Percentiles rank a stretch among this genome's conserved stretches.
Evolutionary conservation across 2,888 invertebrate species (phyloP).

Genomic region (Pandemis corylana): DNA sequence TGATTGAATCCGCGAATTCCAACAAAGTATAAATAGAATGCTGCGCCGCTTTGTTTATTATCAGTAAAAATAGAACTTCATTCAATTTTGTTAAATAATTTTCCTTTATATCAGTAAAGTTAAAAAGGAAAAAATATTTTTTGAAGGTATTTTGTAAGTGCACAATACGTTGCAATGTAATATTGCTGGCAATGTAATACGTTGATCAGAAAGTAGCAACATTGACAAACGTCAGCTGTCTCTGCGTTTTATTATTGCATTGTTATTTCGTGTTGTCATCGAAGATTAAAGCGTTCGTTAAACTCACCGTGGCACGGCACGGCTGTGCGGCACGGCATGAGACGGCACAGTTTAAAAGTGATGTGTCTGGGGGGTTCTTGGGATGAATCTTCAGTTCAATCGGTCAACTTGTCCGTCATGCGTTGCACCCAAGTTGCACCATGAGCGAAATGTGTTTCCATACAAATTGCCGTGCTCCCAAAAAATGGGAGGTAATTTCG

Average conservation of each 20-base stretch:
- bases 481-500: too few relatives aligned
- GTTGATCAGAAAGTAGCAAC: constrained; percentile 2
- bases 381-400: too few relatives aligned
- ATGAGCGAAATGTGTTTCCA: too few relatives aligned
- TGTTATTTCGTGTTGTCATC: constrained; percentile 7
- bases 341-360: too few relatives aligned
- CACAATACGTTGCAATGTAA: neutral
- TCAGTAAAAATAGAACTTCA: neutral
- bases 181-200: constrained; percentile 6
- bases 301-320: too few relatives aligned
- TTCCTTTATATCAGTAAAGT: neutral
- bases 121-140: neutral
- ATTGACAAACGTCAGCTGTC: constrained; percentile 8
- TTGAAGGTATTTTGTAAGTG: neutral
- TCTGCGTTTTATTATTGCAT: constrained; percentile 29
- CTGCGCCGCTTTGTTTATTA: neutral
- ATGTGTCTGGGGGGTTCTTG: too few relatives aligned
- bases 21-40: neutral
- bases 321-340: too few relatives aligned
- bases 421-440: too few relatives aligned
- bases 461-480: too few relatives aligned
- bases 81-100: neutral
- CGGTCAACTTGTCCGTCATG: too few relatives aligned
- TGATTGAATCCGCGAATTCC: too few relatives aligned
- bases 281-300: too few relatives aligned